Evolutionary conservation across 2,888 invertebrate genomes (phyloP).

Genomic region (Aspidiotus destructor): DNA sequence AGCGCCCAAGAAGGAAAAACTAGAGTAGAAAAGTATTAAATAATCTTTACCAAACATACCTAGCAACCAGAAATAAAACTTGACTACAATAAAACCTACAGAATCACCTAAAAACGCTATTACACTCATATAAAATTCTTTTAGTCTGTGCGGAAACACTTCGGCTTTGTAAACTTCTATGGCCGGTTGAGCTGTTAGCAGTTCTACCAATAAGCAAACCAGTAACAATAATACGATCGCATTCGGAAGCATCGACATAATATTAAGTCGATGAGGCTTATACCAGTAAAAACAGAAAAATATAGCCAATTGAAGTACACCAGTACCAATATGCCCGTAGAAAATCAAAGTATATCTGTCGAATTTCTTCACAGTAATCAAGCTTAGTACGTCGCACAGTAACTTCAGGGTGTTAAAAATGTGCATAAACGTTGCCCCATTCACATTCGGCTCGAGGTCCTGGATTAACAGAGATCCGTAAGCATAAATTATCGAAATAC

Average conservation of each 20-base stretch:
- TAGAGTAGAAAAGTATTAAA: neutral
- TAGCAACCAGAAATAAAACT: neutral
- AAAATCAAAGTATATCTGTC: neutral
- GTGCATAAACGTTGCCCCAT: neutral
- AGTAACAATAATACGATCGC: no score
- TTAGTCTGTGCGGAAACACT: neutral
- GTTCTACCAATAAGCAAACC: no score
- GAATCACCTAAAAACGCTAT: neutral
- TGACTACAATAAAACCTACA: neutral
- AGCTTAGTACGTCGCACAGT: neutral
- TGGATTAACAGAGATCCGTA: neutral
- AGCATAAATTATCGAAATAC: neutral
- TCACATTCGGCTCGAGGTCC: neutral
- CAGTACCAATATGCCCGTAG: neutral
- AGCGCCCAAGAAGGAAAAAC: neutral
- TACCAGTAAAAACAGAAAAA: no score
- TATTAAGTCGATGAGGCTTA: no score
- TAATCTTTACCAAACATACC: neutral
- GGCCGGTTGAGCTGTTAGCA: neutral
- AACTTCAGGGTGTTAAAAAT: neutral
- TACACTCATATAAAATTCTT: slow-evolving; percentile 8
- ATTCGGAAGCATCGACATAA: no score
- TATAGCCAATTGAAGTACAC: neutral
- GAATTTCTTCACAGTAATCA: neutral
- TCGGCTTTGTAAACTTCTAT: neutral